Conservation (phyloP, 1,140 invertebrate species). For the Drosophila tsacasi region DNA sequence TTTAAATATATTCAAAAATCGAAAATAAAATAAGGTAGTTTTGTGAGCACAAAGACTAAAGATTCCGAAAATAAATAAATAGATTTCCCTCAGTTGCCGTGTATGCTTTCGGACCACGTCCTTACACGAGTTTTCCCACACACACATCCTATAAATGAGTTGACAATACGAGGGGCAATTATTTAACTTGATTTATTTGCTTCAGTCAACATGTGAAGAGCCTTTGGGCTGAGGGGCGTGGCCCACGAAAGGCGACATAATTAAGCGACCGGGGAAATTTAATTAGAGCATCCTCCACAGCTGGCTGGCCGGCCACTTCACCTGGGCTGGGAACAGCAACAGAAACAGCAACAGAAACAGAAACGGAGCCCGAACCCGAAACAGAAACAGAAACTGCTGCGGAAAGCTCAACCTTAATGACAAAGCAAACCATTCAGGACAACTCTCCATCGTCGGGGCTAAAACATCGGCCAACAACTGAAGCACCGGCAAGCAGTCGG, state of each 20-base stretch:
- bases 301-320: conserved; percentile 60
- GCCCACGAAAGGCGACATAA: conserved; percentile 48
- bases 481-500: conserved; percentile 7
- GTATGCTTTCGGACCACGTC: conserved; percentile 1
- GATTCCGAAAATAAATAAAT: too few species aligned
- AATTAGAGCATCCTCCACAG: conserved; percentile 68
- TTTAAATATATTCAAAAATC: neutral
- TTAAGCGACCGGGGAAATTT: conserved; percentile 70
- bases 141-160: conserved; percentile 21
- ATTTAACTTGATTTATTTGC: conserved; percentile 82
- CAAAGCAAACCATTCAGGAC: conserved; percentile 61
- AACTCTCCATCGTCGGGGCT: conserved; percentile 27
- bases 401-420: conserved; percentile 65
- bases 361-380: neutral
- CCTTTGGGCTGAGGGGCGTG: neutral
- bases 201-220: conserved; percentile 59
- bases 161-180: conserved; percentile 77
- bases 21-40: neutral
- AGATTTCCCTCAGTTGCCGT: neutral
- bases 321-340: conserved; percentile 28
- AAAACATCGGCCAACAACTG: conserved; percentile 39
- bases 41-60: too few species aligned
- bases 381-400: conserved; percentile 3
- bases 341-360: conserved; percentile 4
- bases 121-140: neutral